These are phyloP conservation scores for Alectoris magna DNA, from an alignment of 2,797 vertebrate genomes.

Conservation along the genomic window DNA sequence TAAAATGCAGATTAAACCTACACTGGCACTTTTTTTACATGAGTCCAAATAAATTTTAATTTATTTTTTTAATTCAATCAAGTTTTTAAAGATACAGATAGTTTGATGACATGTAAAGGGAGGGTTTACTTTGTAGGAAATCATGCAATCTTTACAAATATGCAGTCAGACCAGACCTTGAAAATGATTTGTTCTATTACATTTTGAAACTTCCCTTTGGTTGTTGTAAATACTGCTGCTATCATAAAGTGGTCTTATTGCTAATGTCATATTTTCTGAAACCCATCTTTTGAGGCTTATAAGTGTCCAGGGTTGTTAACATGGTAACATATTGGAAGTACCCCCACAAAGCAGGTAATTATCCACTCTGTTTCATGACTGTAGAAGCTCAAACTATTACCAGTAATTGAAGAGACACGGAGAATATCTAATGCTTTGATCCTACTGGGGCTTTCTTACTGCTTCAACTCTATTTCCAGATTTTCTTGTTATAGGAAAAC, in stretches of 20 bases:
- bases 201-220: neutral
- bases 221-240: neutral
- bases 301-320: neutral
- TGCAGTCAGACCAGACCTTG: neutral
- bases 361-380: slow-evolving; percentile 1
- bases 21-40: neutral
- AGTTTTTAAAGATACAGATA: neutral
- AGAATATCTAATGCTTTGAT: slow-evolving; percentile 51
- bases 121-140: neutral
- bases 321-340: neutral
- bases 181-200: neutral
- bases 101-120: neutral
- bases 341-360: slow-evolving; percentile 33
- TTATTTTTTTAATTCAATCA: neutral
- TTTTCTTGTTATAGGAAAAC: slow-evolving; percentile 45
- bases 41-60: neutral
- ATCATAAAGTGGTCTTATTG: neutral
- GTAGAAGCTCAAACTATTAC: slow-evolving; percentile 6
- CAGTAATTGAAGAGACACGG: slow-evolving; percentile 40
- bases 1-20: neutral
- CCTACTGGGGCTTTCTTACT: neutral
- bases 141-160: neutral
- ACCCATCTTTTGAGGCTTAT: neutral
- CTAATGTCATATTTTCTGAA: neutral
- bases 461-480: slow-evolving; percentile 38